Percentiles rank a stretch among this genome's conserved stretches.
Conservation (phyloP, 2,888 invertebrate genomes). For the Tolmerus cingulatus region DNA sequence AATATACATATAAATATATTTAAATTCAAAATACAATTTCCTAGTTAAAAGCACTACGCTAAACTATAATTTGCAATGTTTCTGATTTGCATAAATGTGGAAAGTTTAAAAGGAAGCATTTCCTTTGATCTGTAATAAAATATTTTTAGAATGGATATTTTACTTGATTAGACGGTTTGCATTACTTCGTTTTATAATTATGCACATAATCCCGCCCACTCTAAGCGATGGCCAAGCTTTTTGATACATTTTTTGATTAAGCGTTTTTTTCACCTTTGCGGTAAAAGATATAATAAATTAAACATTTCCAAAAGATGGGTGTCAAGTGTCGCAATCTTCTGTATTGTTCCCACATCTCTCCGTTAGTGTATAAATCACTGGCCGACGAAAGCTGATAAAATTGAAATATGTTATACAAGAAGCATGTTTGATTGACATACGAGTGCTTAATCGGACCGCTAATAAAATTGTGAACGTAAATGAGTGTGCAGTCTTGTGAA, state of each 20-base stretch:
- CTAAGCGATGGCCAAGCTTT: background rate
- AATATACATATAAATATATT: too few species aligned
- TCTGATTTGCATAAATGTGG: too few species aligned
- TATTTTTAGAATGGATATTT: too few species aligned
- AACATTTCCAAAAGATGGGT: background rate
- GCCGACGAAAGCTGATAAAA: slow-evolving; percentile 1
- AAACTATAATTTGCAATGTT: too few species aligned
- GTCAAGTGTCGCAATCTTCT: background rate
- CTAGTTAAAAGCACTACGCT: too few species aligned
- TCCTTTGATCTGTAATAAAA: too few species aligned
- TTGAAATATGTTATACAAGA: slow-evolving; percentile 31
- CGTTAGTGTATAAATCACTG: background rate
- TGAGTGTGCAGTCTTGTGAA: background rate
- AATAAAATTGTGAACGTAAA: slow-evolving; percentile 21
- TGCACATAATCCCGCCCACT: background rate
- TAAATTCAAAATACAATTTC: too few species aligned
- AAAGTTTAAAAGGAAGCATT: too few species aligned
- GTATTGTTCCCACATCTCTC: background rate
- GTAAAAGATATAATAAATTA: background rate
- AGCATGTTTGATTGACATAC: slow-evolving; percentile 4
- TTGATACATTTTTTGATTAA: background rate
- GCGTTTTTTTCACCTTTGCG: background rate
- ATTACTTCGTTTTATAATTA: background rate
- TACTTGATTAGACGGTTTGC: too few species aligned
- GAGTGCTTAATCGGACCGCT: background rate